These are phyloP conservation scores for Tetropium fuscum DNA, from an alignment of 2,888 invertebrate species.

Conservation along the genomic window DNA sequence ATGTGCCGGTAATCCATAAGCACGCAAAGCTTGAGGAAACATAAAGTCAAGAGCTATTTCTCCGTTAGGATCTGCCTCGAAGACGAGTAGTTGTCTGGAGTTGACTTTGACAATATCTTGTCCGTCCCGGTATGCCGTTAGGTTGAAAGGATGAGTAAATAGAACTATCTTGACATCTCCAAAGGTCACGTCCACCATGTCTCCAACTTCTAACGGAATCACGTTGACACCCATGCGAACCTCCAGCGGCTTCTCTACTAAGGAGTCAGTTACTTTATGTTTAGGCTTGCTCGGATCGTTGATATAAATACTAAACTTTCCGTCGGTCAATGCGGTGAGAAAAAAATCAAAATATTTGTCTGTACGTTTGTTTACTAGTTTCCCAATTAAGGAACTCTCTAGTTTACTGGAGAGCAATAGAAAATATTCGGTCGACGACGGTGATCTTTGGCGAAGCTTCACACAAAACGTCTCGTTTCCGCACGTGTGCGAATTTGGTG, in stretches of 20 bases:
- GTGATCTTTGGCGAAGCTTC: slow-evolving; percentile 1
- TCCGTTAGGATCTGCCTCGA: slow-evolving; percentile 5
- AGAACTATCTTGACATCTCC: slow-evolving; percentile 4
- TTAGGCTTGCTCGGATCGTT: slow-evolving; percentile 4
- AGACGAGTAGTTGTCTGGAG: background rate
- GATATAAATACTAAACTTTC: slow-evolving; percentile 15
- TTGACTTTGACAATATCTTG: slow-evolving; percentile 3
- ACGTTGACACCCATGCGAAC: slow-evolving; percentile 7
- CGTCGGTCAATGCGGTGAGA: slow-evolving; percentile 9
- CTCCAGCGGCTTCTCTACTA: slow-evolving; percentile 6
- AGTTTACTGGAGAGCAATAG: slow-evolving; percentile 9
- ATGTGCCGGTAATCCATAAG: slow-evolving; percentile 83
- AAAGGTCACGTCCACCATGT: slow-evolving; percentile 4
- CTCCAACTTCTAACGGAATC: background rate
- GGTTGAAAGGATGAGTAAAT: slow-evolving; percentile 11
- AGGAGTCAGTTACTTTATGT: slow-evolving; percentile 6
- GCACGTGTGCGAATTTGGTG: slow-evolving; percentile 15
- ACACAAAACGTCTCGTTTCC: slow-evolving; percentile 5
- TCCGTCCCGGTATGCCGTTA: slow-evolving; percentile 4
- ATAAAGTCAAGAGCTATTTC: slow-evolving; percentile 30
- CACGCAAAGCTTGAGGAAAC: slow-evolving; percentile 33
- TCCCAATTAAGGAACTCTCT: slow-evolving; percentile 8
- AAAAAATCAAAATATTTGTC: slow-evolving; percentile 18
- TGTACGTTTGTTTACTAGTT: slow-evolving; percentile 9
- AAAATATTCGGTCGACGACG: background rate